A percentile compares a stretch with the other conserved stretches of the same genome.
Evolutionary conservation across 2,113 vertebrate species (phyloP).

Genomic region (Eira barbara): DNA sequence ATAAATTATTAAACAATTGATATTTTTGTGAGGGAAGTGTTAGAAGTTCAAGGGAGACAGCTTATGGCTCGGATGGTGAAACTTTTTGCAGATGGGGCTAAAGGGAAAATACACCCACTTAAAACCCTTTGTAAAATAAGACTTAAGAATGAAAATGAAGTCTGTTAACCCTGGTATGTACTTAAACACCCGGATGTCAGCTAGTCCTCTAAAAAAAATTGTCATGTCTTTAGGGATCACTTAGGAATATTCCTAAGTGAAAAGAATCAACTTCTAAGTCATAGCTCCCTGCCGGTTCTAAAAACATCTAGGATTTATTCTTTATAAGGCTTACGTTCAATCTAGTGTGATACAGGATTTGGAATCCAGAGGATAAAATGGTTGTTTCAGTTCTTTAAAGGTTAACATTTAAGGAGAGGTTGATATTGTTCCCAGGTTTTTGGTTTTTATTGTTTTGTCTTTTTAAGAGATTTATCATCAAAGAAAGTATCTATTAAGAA

Average conservation of each 20-base stretch:
- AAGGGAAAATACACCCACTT: not conserved
- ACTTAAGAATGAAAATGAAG: not conserved
- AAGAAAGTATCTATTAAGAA: not conserved
- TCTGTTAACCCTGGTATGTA: not conserved
- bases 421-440: not conserved
- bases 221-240: not conserved
- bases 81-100: not conserved
- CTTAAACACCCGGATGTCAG: not conserved
- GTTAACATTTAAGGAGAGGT: not conserved
- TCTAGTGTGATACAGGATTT: not conserved
- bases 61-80: not conserved
- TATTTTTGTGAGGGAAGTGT: not conserved
- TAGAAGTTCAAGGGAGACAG: not conserved
- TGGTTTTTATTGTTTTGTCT: not conserved
- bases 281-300: not conserved
- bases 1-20: not conserved
- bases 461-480: conserved; percentile 26
- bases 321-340: not conserved
- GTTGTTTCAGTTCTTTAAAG: conserved; percentile 14
- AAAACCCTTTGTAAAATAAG: conserved; percentile 32
- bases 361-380: not conserved
- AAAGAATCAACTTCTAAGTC: not conserved
- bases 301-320: not conserved
- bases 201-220: not conserved
- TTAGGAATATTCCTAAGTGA: not conserved